Conservation (phyloP, 2,888 invertebrate genomes). For the Drosophila diplacantha region DNA sequence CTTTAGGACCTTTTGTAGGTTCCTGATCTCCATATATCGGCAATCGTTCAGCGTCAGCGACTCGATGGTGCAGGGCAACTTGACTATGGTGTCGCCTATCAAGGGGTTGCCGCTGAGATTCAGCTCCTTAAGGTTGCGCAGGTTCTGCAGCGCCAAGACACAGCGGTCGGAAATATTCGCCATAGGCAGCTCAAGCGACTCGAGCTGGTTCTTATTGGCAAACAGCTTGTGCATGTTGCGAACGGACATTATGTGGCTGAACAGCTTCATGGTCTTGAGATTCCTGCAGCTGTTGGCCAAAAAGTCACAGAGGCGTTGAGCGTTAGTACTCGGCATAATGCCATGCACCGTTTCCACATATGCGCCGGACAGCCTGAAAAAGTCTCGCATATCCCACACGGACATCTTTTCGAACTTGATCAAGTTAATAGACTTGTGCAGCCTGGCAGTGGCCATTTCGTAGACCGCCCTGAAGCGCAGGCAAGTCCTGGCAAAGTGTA, state of each 20-base stretch:
- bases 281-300: slow-evolving; percentile 7
- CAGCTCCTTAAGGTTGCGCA: slow-evolving; percentile 36
- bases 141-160: slow-evolving; percentile 22
- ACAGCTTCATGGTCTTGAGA: slow-evolving; percentile 21
- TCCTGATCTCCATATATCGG: not conserved
- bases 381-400: slow-evolving; percentile 57
- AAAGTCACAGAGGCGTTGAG: slow-evolving; percentile 17
- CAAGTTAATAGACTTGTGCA: slow-evolving; percentile 37
- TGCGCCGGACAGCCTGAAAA: slow-evolving; percentile 47
- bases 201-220: slow-evolving; percentile 13
- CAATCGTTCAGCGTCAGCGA: slow-evolving; percentile 31
- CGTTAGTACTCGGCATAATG: not conserved
- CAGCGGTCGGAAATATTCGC: slow-evolving; percentile 24
- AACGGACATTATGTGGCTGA: not conserved
- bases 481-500: slow-evolving; percentile 56
- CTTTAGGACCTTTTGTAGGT: not conserved
- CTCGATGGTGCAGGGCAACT: slow-evolving; percentile 27
- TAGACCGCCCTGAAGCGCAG: slow-evolving; percentile 52
- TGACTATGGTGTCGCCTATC: slow-evolving; percentile 20
- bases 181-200: slow-evolving; percentile 21
- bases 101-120: slow-evolving; percentile 36
- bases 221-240: slow-evolving; percentile 31
- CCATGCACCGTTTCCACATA: slow-evolving; percentile 24
- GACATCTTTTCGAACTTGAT: slow-evolving; percentile 39
- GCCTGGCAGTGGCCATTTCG: slow-evolving; percentile 16